A percentile compares a stretch with the other conserved stretches of the same genome.
These are phyloP conservation scores for Gambusia yucatana DNA, from an alignment of 2,797 vertebrate species.

Conservation along the genomic window DNA sequence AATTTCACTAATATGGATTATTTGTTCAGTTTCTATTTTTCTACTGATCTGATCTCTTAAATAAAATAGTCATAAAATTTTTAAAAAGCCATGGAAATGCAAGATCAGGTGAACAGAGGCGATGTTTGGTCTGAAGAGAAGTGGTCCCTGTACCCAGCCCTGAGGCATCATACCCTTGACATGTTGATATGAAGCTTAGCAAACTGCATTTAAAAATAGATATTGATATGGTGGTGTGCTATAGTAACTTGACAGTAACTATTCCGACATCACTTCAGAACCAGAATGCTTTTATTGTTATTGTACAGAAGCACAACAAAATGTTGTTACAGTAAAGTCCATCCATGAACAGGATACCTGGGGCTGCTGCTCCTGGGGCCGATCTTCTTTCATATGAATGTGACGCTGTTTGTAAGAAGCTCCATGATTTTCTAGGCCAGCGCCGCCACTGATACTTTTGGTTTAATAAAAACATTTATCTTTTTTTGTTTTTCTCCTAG, in stretches of 20 bases:
- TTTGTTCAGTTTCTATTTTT: no score
- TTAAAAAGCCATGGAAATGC: neutral
- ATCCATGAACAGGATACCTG: no score
- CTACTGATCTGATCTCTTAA: no score
- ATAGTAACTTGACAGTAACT: no score
- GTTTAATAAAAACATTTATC: conserved; percentile 49
- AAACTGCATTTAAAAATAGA: neutral
- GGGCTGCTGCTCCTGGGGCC: no score
- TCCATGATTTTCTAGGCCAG: conserved; percentile 44
- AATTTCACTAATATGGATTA: no score
- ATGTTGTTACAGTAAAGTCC: no score
- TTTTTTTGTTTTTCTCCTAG: conserved; percentile 14
- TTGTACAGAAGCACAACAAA: no score
- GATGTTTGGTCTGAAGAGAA: neutral
- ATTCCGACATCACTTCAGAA: no score
- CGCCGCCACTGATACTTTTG: conserved; percentile 31
- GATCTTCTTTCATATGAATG: conserved; percentile 56
- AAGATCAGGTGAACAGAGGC: neutral
- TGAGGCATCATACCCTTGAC: neutral
- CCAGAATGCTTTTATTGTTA: no score
- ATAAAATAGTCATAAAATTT: neutral
- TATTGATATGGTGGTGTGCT: no score
- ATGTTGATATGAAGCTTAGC: neutral
- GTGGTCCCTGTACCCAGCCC: neutral
- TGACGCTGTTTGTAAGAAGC: conserved; percentile 51